Evolutionary conservation across 1,140 invertebrate species (phyloP).

Genomic region (Drosophila sturtevanti): DNA sequence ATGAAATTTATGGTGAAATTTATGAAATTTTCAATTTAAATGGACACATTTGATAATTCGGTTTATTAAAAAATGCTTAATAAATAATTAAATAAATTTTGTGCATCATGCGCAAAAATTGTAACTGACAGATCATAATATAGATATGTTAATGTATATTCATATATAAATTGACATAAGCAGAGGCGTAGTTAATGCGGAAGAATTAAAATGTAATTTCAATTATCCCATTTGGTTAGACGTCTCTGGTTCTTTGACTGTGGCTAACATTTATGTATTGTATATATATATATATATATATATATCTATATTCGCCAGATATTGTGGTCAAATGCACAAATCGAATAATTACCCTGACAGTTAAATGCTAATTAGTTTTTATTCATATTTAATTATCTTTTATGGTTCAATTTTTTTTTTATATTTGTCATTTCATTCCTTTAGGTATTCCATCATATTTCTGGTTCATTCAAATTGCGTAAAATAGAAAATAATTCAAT

Average conservation of each 20-base stretch:
- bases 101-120: slow-evolving; percentile 59
- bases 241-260: background rate
- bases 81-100: slow-evolving; percentile 74
- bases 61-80: slow-evolving; percentile 71
- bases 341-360: slow-evolving; percentile 66
- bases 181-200: slow-evolving; percentile 33
- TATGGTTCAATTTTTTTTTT: slow-evolving; percentile 1
- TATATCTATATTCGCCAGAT: slow-evolving; percentile 27
- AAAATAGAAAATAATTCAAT: slow-evolving; percentile 20
- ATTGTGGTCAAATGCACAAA: slow-evolving; percentile 28
- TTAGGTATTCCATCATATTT: background rate
- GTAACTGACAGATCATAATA: slow-evolving; percentile 38
- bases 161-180: slow-evolving; percentile 9
- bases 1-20: slow-evolving; percentile 41
- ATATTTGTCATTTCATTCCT: background rate
- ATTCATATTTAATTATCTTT: slow-evolving; percentile 75
- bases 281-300: too few species aligned
- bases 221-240: background rate
- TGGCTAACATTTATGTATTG: background rate
- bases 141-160: slow-evolving; percentile 12
- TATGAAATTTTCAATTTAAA: slow-evolving; percentile 29
- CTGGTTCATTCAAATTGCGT: slow-evolving; percentile 57
- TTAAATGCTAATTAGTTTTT: slow-evolving; percentile 70
- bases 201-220: background rate
- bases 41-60: slow-evolving; percentile 51